These are phyloP conservation scores for Lydus trimaculatus DNA, from an alignment of 2,888 invertebrate genomes.

Conservation along the genomic window DNA sequence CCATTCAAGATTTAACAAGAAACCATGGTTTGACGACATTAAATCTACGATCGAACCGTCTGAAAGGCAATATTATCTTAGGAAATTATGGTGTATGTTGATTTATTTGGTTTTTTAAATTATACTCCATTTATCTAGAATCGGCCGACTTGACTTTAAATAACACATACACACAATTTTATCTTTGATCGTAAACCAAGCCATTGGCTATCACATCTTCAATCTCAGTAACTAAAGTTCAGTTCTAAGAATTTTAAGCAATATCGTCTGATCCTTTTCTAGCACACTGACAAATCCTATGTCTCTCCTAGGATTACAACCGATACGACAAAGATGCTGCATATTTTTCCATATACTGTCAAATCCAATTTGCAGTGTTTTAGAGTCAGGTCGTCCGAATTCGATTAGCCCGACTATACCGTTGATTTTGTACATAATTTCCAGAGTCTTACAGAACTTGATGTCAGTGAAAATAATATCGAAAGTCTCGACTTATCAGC, in stretches of 20 bases:
- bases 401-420: neutral
- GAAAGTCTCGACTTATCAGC: slow-evolving; percentile 84
- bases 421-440: slow-evolving; percentile 45
- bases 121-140: neutral
- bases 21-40: slow-evolving; percentile 70
- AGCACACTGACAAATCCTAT: no score
- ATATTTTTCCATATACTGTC: no score
- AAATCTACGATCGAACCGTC: slow-evolving; percentile 78
- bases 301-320: no score
- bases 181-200: no score
- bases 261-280: no score
- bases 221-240: no score
- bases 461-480: slow-evolving; percentile 84
- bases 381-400: neutral
- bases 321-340: no score
- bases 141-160: neutral
- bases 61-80: slow-evolving; percentile 84
- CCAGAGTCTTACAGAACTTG: slow-evolving; percentile 82
- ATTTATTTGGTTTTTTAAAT: neutral
- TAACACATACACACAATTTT: neutral
- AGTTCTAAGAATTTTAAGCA: no score
- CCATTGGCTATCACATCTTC: no score
- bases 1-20: neutral
- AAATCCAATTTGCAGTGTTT: no score
- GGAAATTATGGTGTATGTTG: slow-evolving; percentile 82